phyloP scores from a whole-genome alignment of 1,140 invertebrate genomes.

The Gonatopus flavifemur region DNA sequence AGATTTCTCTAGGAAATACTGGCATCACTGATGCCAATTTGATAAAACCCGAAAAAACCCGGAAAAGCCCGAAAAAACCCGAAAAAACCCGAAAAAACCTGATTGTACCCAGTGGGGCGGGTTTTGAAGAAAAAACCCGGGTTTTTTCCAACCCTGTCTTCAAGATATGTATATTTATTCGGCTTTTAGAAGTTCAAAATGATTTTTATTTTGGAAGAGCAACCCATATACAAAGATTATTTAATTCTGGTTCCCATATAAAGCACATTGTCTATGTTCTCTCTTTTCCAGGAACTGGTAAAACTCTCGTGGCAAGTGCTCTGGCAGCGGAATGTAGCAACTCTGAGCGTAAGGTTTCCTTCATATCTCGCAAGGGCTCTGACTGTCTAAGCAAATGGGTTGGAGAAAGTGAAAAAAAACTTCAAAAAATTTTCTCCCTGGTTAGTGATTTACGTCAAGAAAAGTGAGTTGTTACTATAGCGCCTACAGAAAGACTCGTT shows the following conservation, averaged over 20 bases:
- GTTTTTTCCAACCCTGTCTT: too few species aligned
- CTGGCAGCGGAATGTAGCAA: constrained; percentile 58
- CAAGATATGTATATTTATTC: constrained; percentile 4
- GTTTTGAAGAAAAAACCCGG: too few species aligned
- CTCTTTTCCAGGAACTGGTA: constrained; percentile 56
- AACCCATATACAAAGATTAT: neutral
- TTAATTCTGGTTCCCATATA: too few species aligned
- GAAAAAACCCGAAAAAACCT: too few species aligned
- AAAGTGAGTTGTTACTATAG: too few species aligned
- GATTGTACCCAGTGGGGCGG: too few species aligned
- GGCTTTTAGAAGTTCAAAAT: too few species aligned
- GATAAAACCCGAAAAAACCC: too few species aligned
- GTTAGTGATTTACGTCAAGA: constrained; percentile 6
- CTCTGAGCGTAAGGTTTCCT: constrained; percentile 57
- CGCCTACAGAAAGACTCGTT: too few species aligned
- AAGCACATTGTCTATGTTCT: constrained; percentile 3
- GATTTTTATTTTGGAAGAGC: neutral
- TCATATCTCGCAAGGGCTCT: constrained; percentile 60
- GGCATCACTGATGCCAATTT: too few species aligned
- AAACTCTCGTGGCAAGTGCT: constrained; percentile 60
- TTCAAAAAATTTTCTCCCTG: constrained; percentile 54
- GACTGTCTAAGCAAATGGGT: constrained; percentile 62
- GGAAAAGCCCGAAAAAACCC: too few species aligned
- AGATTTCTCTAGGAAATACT: too few species aligned
- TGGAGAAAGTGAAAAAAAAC: constrained; percentile 60